phyloP scores from a whole-genome alignment of 2,888 invertebrate species.

The Tenthredo scrophulariae region DNA sequence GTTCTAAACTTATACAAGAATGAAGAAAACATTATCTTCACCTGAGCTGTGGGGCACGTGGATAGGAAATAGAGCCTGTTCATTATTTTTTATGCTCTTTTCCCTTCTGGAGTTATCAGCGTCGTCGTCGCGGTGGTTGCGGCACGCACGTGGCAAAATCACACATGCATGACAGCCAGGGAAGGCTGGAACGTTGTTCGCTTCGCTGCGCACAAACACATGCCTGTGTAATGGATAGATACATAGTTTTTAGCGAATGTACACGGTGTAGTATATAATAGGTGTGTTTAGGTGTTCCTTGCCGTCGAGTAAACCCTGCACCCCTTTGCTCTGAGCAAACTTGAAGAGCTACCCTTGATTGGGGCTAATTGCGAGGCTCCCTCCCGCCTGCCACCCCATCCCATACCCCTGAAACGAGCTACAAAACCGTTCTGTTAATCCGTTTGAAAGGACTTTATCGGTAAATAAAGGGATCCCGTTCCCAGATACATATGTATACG shows the following conservation, averaged over 20 bases:
- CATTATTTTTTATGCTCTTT: neutral
- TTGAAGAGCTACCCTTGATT: constrained; percentile 49
- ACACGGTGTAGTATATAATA: neutral
- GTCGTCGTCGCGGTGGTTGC: constrained; percentile 5
- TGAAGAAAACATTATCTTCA: neutral
- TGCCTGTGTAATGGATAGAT: neutral
- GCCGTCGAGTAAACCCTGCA: constrained; percentile 32
- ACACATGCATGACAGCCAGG: constrained; percentile 28
- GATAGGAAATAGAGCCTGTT: constrained; percentile 14
- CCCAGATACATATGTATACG: constrained; percentile 21
- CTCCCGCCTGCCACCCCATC: neutral
- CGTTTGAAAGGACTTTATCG: constrained; percentile 55
- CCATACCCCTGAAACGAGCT: constrained; percentile 10
- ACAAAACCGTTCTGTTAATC: constrained; percentile 53
- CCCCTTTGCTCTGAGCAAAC: constrained; percentile 40
- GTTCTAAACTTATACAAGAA: neutral
- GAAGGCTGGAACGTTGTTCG: neutral
- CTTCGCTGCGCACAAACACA: constrained; percentile 3
- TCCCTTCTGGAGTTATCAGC: neutral
- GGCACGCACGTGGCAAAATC: constrained; percentile 32
- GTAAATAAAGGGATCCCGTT: constrained; percentile 47
- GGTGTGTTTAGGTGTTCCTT: constrained; percentile 12
- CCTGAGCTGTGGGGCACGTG: constrained; percentile 8
- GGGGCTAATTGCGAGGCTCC: constrained; percentile 45
- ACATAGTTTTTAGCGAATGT: constrained; percentile 27